Evolutionary conservation across 2,888 invertebrate species (phyloP).

Genomic region (Cetonia aurata): DNA sequence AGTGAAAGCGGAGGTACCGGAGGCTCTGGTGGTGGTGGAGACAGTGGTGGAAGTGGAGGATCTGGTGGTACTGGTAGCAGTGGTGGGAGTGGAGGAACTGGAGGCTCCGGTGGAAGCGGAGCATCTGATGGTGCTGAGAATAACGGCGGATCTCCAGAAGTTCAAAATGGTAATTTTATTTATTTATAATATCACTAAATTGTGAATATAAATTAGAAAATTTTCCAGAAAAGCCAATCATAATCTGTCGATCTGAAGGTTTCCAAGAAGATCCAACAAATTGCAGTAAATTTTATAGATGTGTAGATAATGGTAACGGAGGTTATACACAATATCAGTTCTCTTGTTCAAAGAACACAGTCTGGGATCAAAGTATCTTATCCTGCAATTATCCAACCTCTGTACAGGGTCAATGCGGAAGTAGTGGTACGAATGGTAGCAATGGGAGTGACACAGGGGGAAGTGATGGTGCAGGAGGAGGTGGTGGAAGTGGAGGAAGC

Average conservation of each 20-base stretch:
- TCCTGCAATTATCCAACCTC: conserved; percentile 80
- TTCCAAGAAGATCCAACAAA: conserved; percentile 77
- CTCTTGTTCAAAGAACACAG: conserved; percentile 80
- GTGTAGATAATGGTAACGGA: conserved; percentile 74
- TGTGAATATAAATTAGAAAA: neutral
- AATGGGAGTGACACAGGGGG: conserved; percentile 9
- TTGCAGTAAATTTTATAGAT: conserved; percentile 83
- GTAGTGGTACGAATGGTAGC: neutral
- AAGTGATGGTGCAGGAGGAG: conserved; percentile 24
- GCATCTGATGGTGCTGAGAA: conserved; percentile 22
- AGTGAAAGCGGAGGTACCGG: conserved; percentile 30
- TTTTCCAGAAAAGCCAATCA: conserved; percentile 25
- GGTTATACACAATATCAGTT: conserved; percentile 77
- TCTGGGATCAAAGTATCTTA: conserved; percentile 78
- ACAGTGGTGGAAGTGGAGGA: conserved; percentile 29
- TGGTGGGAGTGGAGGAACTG: conserved; percentile 47
- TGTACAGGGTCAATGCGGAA: conserved; percentile 69
- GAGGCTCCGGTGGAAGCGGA: neutral
- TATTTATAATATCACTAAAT: too few species aligned
- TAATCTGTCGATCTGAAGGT: conserved; percentile 73
- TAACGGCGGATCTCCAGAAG: conserved; percentile 11
- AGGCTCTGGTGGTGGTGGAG: neutral
- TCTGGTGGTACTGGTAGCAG: conserved; percentile 47
- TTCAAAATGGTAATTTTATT: neutral
- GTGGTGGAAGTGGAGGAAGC: conserved; percentile 8